Percentiles rank a stretch among this genome's conserved stretches.
phyloP scores from a whole-genome alignment of 2,888 invertebrate species.

The Mechanitis mazaeus region DNA sequence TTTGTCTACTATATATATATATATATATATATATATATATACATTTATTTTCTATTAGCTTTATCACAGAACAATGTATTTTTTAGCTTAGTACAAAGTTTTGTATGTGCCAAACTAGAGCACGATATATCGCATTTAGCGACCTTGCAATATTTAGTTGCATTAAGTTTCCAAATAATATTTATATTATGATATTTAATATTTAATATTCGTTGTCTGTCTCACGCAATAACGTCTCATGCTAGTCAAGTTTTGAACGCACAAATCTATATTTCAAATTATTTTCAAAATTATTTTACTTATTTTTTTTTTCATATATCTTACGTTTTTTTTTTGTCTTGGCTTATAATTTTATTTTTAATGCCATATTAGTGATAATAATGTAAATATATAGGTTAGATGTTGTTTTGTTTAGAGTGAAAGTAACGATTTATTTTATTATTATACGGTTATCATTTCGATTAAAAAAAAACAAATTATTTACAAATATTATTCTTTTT shows the following conservation, averaged over 20 bases:
- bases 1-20: slow-evolving; percentile 41
- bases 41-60: slow-evolving; percentile 67
- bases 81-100: slow-evolving; percentile 70
- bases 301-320: slow-evolving; percentile 35
- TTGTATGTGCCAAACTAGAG: slow-evolving; percentile 72
- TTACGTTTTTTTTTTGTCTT: slow-evolving; percentile 37
- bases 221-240: slow-evolving; percentile 74
- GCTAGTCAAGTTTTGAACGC: slow-evolving; percentile 74
- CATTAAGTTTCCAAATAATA: slow-evolving; percentile 52
- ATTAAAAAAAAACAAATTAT: slow-evolving; percentile 50
- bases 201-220: slow-evolving; percentile 39
- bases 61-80: slow-evolving; percentile 61
- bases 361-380: slow-evolving; percentile 71
- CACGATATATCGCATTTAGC: slow-evolving; percentile 67
- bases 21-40: slow-evolving; percentile 38
- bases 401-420: slow-evolving; percentile 41
- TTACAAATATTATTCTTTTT: slow-evolving; percentile 54
- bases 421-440: slow-evolving; percentile 44
- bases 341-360: slow-evolving; percentile 57
- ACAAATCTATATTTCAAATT: slow-evolving; percentile 59
- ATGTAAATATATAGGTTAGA: slow-evolving; percentile 67
- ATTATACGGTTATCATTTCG: slow-evolving; percentile 46
- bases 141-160: slow-evolving; percentile 56
- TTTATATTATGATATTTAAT: slow-evolving; percentile 40
- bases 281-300: slow-evolving; percentile 40